Evolutionary conservation across 1,140 invertebrate genomes (phyloP), one percentile per base, ranked within the genome.

Genomic region (silkworm (Bombyx mori)): DNA sequence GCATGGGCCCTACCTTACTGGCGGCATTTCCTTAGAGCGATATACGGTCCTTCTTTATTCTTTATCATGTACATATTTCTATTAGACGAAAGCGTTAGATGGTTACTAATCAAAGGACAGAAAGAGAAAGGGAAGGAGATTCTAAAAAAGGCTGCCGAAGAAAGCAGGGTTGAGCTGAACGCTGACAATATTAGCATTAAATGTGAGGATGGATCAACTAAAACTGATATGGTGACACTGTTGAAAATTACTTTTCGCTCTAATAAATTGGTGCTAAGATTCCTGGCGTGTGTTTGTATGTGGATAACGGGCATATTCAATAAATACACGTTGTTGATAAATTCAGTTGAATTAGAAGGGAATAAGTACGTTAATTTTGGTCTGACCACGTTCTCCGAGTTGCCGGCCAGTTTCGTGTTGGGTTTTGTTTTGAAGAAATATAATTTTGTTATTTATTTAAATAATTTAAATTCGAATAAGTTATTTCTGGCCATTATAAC

Each of bases 311-410:
- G 90, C 57, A 90, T 92, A 0, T 92, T 95, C 61, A 90, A 94
- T 1, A 95, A 94, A 66, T 96, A 94, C 69, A 95, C 94, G 1
- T 70, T 96, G 4, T 92, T 93, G 0, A 89, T 96, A 1, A 95
- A 95, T 71, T 91, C 93, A 1, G 93, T 93, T 1, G 90, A 92
- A 12, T 85, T 96, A 46, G 90, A 90, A 47, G 94, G 94, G 3
- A 91, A 85, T 60, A 83, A 90, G 61, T 94, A 94, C 74, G 68
- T 91, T 22, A 93, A 93, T 72, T 93, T 93, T 67, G 91, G 91
- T 7, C 82, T 92, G 44, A 90, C 93, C 8, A 88, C 90, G 1
- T 66, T 91, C 1, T 89, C 92, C 0, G 93, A 94, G 71, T 89
- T 94, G 60, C 93, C 93, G 1, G 92, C 91, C 0, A 93, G 93